phyloP scores from a whole-genome alignment of 2,888 invertebrate genomes.

The Cryptophagus acutangulus region DNA sequence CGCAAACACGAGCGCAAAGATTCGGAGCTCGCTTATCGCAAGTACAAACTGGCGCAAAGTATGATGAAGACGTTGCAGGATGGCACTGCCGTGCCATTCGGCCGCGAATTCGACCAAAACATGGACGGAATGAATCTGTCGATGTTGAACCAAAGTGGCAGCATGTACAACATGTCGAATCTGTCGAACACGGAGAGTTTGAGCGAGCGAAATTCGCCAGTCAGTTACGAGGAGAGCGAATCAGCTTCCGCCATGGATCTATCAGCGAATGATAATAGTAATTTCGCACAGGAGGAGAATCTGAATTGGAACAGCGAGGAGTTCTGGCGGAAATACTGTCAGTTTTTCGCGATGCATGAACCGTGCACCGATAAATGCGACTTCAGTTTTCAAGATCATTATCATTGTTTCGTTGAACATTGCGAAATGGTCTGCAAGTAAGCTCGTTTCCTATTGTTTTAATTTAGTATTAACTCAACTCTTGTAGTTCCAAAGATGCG shows the following conservation, averaged over 20 bases:
- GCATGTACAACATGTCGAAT: conserved; percentile 36
- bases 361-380: conserved; percentile 49
- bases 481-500: conserved; percentile 51
- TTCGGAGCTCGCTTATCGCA: conserved; percentile 82
- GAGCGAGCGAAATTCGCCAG: conserved; percentile 53
- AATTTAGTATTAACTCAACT: background rate
- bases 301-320: conserved; percentile 48
- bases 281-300: conserved; percentile 36
- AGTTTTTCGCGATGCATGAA: conserved; percentile 46
- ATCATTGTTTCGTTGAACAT: conserved; percentile 76
- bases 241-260: conserved; percentile 45
- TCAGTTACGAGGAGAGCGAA: conserved; percentile 48
- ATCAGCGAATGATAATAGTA: conserved; percentile 42
- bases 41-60: conserved; percentile 60
- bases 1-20: conserved; percentile 94
- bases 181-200: conserved; percentile 50
- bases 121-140: conserved; percentile 43
- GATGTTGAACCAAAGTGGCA: conserved; percentile 34
- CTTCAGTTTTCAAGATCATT: conserved; percentile 74
- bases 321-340: conserved; percentile 55
- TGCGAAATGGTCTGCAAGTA: conserved; percentile 71
- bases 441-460: too few species aligned
- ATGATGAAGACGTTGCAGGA: conserved; percentile 57
- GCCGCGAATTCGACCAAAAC: conserved; percentile 52
- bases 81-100: conserved; percentile 44